Evolutionary conservation across 2,888 invertebrate species (phyloP), one percentile per base, ranked within the genome.

Genomic region (Oxycera nigricornis): DNA sequence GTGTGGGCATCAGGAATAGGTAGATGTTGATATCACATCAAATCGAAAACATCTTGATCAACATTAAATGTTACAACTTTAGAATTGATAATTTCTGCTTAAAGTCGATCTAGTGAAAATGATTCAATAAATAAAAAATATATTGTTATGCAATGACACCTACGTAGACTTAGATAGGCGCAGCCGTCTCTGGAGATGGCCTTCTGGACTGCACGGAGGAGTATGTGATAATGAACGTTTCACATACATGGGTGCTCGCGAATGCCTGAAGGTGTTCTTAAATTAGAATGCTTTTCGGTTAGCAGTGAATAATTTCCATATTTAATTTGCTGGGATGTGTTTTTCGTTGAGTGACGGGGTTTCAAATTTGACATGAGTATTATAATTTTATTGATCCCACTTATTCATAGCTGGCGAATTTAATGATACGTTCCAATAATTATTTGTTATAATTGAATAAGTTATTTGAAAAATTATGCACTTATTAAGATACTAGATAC

Each of bases 1-100:
- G 68, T 70, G 52, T 70, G 35, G 70, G 70, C 55, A 52, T 24
- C 24, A 41, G 14, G 41, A 35, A 20, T 62, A 62, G 31, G 22
- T 35, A 2, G 6, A 65, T 24, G 65, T 41, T 65, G 65, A 65
- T 65, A 35, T 30, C 24, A 35, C 41, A 65, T 65, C 39, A 35
- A 41, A 11, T 41, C 20, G 39, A 41, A 41, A 65, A 65, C 41
- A 24, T 65, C 65, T 65, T 65, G 65, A 65, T 65, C 65, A 65
- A 11, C 55, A 20, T 2, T 31, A 17, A 46, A 14, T 46, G 17
- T 46, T 46, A 46, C 46, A 46, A 46, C 46, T 46, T 46, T 46
- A 11, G 14, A 17, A 14, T 46, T n/a, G n/a, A n/a, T n/a, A 59
- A 24, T 24, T 65, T 22, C 41, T 46, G 46, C 2, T 46, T 46